phyloP scores from a whole-genome alignment of 2,888 invertebrate species.

The Molorchus minor region DNA sequence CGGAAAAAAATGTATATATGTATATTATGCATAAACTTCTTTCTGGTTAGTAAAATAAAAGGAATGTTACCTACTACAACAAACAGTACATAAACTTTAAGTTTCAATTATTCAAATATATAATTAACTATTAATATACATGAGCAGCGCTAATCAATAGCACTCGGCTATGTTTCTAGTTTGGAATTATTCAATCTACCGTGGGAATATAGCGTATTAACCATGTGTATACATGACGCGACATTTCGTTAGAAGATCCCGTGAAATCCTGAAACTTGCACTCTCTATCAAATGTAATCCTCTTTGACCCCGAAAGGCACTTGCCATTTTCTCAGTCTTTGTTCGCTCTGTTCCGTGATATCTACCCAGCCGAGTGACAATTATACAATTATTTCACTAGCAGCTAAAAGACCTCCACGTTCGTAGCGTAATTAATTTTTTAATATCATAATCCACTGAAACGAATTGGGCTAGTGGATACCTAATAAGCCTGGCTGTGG shows the following conservation, averaged over 20 bases:
- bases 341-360: constrained; percentile 15
- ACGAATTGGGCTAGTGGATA: too few species aligned
- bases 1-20: too few species aligned
- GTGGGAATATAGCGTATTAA: constrained; percentile 61
- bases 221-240: constrained; percentile 58
- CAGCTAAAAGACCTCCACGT: too few species aligned
- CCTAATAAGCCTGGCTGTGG: too few species aligned
- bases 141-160: constrained; percentile 13
- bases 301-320: constrained; percentile 56
- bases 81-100: too few species aligned
- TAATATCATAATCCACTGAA: too few species aligned
- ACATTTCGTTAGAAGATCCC: constrained; percentile 53
- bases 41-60: too few species aligned
- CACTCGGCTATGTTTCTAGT: constrained; percentile 15
- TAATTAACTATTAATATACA: constrained; percentile 27
- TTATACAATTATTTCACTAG: constrained; percentile 10
- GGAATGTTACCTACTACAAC: too few species aligned
- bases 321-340: constrained; percentile 48
- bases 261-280: constrained; percentile 54
- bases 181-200: constrained; percentile 36
- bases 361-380: constrained; percentile 24
- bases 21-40: too few species aligned
- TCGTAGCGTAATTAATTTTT: too few species aligned
- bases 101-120: constrained; percentile 17
- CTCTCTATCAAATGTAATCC: constrained; percentile 58